phyloP scores from a whole-genome alignment of 2,797 vertebrate species.

The Spatula versicolor region DNA sequence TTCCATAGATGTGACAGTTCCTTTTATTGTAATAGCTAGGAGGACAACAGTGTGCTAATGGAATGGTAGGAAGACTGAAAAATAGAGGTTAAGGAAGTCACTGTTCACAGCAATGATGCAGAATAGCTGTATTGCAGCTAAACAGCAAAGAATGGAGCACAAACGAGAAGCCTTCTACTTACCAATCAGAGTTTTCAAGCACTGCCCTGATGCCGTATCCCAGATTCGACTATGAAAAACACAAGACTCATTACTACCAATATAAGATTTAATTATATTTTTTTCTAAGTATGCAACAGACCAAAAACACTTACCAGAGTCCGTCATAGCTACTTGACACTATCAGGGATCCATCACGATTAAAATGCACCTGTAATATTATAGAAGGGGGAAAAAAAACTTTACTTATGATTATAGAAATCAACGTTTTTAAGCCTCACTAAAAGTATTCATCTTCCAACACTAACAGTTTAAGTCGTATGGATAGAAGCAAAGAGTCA shows the following conservation, averaged over 20 bases:
- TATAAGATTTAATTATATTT: background rate
- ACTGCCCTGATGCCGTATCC: conserved; percentile 98
- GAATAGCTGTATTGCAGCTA: background rate
- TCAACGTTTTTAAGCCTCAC: background rate
- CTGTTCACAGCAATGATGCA: background rate
- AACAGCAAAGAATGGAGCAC: background rate
- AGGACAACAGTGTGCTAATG: background rate
- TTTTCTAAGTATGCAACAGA: background rate
- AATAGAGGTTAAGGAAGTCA: background rate
- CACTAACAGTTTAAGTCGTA: background rate
- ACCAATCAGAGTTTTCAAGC: conserved; percentile 99
- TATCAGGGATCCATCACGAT: conserved; percentile 97
- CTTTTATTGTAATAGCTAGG: background rate
- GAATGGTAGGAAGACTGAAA: background rate
- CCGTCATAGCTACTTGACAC: conserved; percentile 99
- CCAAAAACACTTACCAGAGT: conserved; percentile 85
- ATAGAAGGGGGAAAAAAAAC: background rate
- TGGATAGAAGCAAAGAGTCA: background rate
- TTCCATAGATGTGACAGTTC: background rate
- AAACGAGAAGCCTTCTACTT: conserved; percentile 54
- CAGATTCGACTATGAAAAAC: conserved; percentile 89
- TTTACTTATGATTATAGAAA: background rate
- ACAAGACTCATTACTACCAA: background rate
- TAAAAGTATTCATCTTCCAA: background rate
- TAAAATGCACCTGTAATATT: conserved; percentile 92